A percentile compares a stretch with the other conserved stretches of the same genome.
These are phyloP conservation scores for Yoshiicerus persimilis DNA, from an alignment of 1,140 invertebrate genomes.

Conservation along the genomic window DNA sequence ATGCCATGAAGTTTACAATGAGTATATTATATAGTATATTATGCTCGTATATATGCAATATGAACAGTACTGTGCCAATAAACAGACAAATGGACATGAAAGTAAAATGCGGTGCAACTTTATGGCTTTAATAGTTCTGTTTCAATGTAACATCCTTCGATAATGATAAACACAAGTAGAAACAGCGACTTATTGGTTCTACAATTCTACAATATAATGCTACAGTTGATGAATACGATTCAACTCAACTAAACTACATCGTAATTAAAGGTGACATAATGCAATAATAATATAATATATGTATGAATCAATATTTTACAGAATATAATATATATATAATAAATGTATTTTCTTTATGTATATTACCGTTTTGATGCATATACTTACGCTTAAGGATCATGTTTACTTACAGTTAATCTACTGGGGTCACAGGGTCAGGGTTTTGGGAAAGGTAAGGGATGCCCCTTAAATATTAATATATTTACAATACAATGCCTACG, in stretches of 20 bases:
- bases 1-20: too few species aligned
- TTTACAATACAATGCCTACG: background rate
- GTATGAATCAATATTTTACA: constrained; percentile 21
- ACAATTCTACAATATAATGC: background rate
- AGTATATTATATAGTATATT: too few species aligned
- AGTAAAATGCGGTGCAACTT: background rate
- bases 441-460: background rate
- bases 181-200: constrained; percentile 1
- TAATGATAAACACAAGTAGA: background rate
- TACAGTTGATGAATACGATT: constrained; percentile 2
- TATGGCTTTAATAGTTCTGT: constrained; percentile 14
- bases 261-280: constrained; percentile 11
- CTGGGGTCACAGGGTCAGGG: background rate
- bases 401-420: background rate
- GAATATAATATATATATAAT: constrained; percentile 20
- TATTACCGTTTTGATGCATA: background rate
- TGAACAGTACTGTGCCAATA: background rate
- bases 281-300: constrained; percentile 22
- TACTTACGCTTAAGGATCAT: background rate
- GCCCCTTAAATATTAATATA: background rate
- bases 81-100: background rate
- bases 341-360: constrained; percentile 8
- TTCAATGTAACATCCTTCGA: background rate
- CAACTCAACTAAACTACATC: constrained; percentile 1
- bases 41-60: background rate